Evolutionary conservation across 2,113 vertebrate species (phyloP), one percentile per base, ranked within the genome.

Genomic region (Peucedramus taeniatus): DNA sequence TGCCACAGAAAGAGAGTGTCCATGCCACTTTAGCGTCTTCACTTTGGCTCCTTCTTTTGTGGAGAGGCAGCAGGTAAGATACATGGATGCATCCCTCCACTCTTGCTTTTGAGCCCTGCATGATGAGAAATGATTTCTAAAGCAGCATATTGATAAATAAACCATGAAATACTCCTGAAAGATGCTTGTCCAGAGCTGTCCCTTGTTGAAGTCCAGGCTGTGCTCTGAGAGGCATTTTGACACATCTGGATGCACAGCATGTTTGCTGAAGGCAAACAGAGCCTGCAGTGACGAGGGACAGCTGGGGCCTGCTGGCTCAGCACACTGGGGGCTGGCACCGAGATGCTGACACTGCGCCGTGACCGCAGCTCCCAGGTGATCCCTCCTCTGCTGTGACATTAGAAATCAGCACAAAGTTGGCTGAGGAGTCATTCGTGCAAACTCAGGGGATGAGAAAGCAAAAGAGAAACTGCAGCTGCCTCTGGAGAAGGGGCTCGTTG

Each of bases 241-340:
- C 91, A 91, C 92, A 89, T 95, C 31, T 90, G 95, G 90, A 66
- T 61, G 87, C 95, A 69, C 82, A 65, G 66, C 81, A 27, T 76
- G 78, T 88, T 93, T 40, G 92, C 95, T 90, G 96, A 88, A 85
- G 96, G 95, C 96, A 59, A 91, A 27, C 83, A 89, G 92, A 49
- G 60, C 1, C 79, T 60, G 92, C 61, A n/a, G 94, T 21, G 85
- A 27, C 9, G 2, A 83, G 95, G 94, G 94, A 89, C 97, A 95
- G 95, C 95, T 94, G 97, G 92, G 90, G 27, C 75, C 65, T 96
- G 94, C 96, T 96, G 96, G n/a, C 95, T 98, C 97, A 98, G 97
- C 97, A 96, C 86, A 13, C 79, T 0, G 47, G 90, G 87, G 87
- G 65, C 90, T 94, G 68, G 37, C 59, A 17, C 39, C 19, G 6